phyloP scores from a whole-genome alignment of 2,797 vertebrate genomes.

The Onychomys torridus region DNA sequence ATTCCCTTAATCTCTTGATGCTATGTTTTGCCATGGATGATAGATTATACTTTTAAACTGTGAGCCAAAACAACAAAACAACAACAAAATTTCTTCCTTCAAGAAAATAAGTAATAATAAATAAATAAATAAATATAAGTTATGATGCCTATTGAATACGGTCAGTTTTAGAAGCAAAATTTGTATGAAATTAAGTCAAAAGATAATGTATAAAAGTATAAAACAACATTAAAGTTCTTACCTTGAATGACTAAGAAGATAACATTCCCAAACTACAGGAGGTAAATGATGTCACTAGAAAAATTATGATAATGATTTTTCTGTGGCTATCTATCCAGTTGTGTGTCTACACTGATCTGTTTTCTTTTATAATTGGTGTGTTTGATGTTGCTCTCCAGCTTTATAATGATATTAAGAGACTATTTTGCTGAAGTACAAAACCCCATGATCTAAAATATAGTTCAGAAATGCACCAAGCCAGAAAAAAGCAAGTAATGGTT shows the following conservation, averaged over 20 bases:
- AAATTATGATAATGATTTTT: conserved; percentile 40
- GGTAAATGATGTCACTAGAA: conserved; percentile 50
- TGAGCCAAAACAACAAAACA: no score
- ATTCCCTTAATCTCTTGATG: neutral
- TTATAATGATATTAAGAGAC: conserved; percentile 51
- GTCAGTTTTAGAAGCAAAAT: neutral
- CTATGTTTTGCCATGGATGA: neutral
- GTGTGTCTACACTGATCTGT: conserved; percentile 21
- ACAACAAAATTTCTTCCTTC: neutral
- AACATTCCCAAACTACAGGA: neutral
- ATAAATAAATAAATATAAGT: neutral
- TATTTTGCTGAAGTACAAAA: conserved; percentile 32
- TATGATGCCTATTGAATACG: neutral
- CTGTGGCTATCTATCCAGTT: conserved; percentile 3
- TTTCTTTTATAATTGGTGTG: conserved; percentile 54
- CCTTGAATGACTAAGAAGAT: conserved; percentile 2
- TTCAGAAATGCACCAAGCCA: neutral
- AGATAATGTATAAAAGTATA: neutral
- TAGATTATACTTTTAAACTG: neutral
- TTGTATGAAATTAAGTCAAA: neutral
- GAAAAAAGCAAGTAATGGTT: conserved; percentile 15
- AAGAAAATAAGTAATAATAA: neutral
- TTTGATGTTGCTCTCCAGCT: neutral
- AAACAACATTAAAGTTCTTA: neutral
- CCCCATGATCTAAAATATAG: conserved; percentile 65